Evolutionary conservation across 2,797 vertebrate genomes (phyloP).

Genomic region (Bovichtus variegatus): DNA sequence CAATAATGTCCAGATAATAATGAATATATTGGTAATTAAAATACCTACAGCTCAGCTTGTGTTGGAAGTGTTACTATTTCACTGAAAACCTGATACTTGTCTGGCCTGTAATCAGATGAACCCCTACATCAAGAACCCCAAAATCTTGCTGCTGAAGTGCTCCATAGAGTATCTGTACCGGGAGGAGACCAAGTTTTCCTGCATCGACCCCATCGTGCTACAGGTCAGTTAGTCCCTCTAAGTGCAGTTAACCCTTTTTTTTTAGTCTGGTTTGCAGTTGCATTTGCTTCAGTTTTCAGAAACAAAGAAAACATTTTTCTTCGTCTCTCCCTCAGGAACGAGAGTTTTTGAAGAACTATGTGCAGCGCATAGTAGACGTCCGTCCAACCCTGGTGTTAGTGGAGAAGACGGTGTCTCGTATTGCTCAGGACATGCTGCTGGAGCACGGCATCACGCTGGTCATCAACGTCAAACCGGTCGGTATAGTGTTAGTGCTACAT

Average conservation of each 20-base stretch:
- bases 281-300: neutral
- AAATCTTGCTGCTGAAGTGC: slow-evolving; percentile 97
- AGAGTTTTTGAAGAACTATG: slow-evolving; percentile 98
- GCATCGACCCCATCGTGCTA: slow-evolving; percentile 97
- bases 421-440: slow-evolving; percentile 97
- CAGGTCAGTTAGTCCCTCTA: slow-evolving; percentile 86
- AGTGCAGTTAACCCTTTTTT: too few species aligned
- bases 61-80: neutral
- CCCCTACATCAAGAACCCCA: slow-evolving; percentile 95
- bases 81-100: slow-evolving; percentile 1
- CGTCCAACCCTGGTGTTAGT: slow-evolving; percentile 96
- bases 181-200: slow-evolving; percentile 98
- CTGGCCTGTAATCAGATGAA: slow-evolving; percentile 91
- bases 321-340: slow-evolving; percentile 86
- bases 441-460: slow-evolving; percentile 97
- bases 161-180: slow-evolving; percentile 98
- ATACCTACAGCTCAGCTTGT: neutral
- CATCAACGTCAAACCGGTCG: slow-evolving; percentile 97
- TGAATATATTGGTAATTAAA: neutral
- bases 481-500: slow-evolving; percentile 48
- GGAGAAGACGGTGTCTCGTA: slow-evolving; percentile 98
- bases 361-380: slow-evolving; percentile 96
- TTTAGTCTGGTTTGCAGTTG: neutral
- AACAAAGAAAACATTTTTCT: neutral
- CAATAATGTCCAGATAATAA: neutral